Evolutionary conservation across 2,113 vertebrate species (phyloP), one percentile per base, ranked within the genome.

Genomic region (Heterotis niloticus): DNA sequence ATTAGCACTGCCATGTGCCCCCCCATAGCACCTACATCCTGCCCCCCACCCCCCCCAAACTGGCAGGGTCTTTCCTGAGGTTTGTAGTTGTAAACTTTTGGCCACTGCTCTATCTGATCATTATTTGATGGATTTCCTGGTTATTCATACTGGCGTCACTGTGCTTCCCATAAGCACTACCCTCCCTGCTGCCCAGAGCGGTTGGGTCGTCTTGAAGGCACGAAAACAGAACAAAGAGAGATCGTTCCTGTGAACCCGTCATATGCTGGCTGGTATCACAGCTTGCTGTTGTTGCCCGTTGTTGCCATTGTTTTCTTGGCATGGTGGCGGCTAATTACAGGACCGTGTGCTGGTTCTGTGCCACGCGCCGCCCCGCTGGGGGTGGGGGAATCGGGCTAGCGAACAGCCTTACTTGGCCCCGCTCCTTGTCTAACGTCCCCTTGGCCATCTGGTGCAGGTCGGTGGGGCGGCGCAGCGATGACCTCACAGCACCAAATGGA

Each of bases 261-360:
- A 28, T 28, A 16, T 10, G 11, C 10, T 72, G 69, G 69, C 69
- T 14, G 18, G 3, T 16, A 11, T 18, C 17, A 4, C 69, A 7
- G 44, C 0, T 34, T 51, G 54, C 69, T 2, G 20, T 54, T 51
- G 69, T 34, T 52, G 1, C 34, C 54, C 34, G 51, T 51, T 72
- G 69, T 72, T 72, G 69, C 34, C 44, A 34, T 72, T 72, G 51
- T 72, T 54, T 34, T 72, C 34, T 72, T 72, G 69, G 69, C 69
- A 51, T 14, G 69, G 4, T 5, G 69, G 34, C 34, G 34, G 34
- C 2, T 44, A 44, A 44, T 1, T 24, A 24, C 44, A 20, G 5
- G 69, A n/a, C 34, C 44, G 18, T 12, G 18, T n/a, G 52, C 24
- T 28, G 71, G 71, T 73, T 51, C 12, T 24, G 24, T 26, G 71